Conservation (phyloP, 1,140 invertebrate species). For the Pseudomyrmex concolor region DNA sequence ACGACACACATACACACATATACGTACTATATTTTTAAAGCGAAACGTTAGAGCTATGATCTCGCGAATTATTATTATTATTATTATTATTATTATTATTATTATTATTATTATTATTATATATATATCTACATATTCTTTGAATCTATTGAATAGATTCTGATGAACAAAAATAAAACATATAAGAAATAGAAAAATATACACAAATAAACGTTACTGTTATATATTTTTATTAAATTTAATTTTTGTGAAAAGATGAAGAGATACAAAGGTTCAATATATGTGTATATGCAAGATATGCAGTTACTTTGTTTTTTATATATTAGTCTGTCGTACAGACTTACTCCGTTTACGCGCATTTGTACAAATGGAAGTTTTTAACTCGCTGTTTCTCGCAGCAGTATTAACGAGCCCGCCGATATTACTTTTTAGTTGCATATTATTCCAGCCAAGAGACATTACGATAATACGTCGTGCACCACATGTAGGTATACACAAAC, state of each 20-base stretch:
- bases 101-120: neutral
- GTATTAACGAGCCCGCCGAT: neutral
- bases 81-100: too few species aligned
- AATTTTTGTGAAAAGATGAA: neutral
- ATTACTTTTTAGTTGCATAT: slow-evolving; percentile 3
- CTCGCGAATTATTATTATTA: slow-evolving; percentile 12
- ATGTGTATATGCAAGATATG: neutral
- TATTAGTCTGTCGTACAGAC: too few species aligned
- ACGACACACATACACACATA: neutral
- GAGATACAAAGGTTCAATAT: neutral
- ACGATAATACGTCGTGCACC: slow-evolving; percentile 9
- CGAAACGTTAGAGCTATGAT: slow-evolving; percentile 27
- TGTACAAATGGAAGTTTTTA: too few species aligned
- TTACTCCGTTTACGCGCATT: too few species aligned
- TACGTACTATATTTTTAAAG: slow-evolving; percentile 19
- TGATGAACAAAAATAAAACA: slow-evolving; percentile 16
- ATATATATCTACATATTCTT: neutral
- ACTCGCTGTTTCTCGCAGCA: too few species aligned
- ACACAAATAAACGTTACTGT: neutral
- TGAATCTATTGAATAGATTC: slow-evolving; percentile 34
- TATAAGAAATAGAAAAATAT: neutral
- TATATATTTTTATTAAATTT: slow-evolving; percentile 42
- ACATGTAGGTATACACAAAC: neutral
- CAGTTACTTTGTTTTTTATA: neutral
- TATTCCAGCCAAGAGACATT: neutral